Base-by-base conservation (phyloP, 2,797 vertebrate species). In the Limnodromus scolopaceus region DNA sequence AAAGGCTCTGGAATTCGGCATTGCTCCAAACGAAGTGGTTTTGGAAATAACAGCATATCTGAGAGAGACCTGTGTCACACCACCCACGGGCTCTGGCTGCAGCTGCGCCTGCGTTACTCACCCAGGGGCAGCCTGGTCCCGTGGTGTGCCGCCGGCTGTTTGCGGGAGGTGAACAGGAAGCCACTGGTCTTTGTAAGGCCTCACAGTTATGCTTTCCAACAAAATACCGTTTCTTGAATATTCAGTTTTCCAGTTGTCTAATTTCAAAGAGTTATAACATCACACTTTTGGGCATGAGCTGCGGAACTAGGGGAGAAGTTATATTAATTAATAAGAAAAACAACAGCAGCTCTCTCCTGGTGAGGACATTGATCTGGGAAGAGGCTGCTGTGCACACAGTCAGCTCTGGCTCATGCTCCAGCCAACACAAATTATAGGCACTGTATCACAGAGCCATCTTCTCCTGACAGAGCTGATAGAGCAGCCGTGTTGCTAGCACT, bases 121-220 rank as follows among this genome's bases (percentile, higher is more conserved):
- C 75, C 75, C 69, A 46, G 22, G 6, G 51, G 48, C 63, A 60
- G 75, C 51, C 72, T 75, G 69, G 28, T 93, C 90, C 95, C 75
- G 51, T 24, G 88, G 81, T 51, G 54, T 60, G 88, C 78, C 74
- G 41, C 38, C 34, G 87, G 78, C 53, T 90, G 53, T 76, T 85
- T 79, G 79, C 28, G 3, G 12, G 54, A 63, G 75, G 55, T 30
- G 68, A 75, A 55, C 80, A 45, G 80, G 85, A 94, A 82, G 57
- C 70, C 93, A 87, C 69, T 38, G 81, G 46, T 76, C 61, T 82
- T 68, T 83, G 84, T 69, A 65, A 72, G 79, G 93, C 55, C 82
- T 93, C 93, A 85, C 95, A 75, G 93, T 95, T 89, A 92, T 30
- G 65, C 87, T 92, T 71, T 81, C 72, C 4, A 25, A 72, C 82